phyloP scores from a whole-genome alignment of 1,140 invertebrate genomes.

The Oppia nitens region DNA sequence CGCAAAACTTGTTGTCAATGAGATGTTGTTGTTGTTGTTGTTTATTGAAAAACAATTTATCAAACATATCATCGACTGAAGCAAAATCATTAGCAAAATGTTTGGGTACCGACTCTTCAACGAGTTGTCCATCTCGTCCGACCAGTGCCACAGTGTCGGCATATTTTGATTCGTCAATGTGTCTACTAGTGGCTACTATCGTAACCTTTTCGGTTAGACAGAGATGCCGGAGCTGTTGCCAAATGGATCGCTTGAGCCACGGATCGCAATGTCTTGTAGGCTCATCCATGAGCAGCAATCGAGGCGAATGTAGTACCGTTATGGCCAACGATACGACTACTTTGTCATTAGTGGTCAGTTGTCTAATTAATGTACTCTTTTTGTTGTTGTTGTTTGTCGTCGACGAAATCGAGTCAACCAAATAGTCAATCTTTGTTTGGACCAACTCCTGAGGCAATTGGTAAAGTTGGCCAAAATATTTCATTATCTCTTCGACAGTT shows the following conservation, averaged over 20 bases:
- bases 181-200: slow-evolving; percentile 85
- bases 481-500: slow-evolving; percentile 4
- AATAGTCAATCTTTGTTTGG: neutral
- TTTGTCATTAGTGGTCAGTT: neutral
- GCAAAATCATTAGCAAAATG: neutral
- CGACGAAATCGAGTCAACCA: neutral
- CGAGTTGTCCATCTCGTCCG: slow-evolving; percentile 65
- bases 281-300: slow-evolving; percentile 4
- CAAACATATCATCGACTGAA: neutral
- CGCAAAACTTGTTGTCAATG: no score
- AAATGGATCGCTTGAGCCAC: slow-evolving; percentile 37
- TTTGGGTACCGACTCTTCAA: slow-evolving; percentile 31
- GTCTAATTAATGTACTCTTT: neutral
- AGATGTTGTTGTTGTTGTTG: neutral
- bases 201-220: slow-evolving; percentile 58
- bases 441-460: neutral
- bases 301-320: slow-evolving; percentile 6
- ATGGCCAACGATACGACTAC: neutral
- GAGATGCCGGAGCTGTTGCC: slow-evolving; percentile 66
- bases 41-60: neutral
- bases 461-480: slow-evolving; percentile 10
- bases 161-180: slow-evolving; percentile 76
- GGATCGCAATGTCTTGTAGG: slow-evolving; percentile 10
- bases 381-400: no score
- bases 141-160: slow-evolving; percentile 78